A percentile compares a stretch with the other conserved stretches of the same genome.
phyloP scores from a whole-genome alignment of 2,797 vertebrate genomes.

The Gambusia yucatana region DNA sequence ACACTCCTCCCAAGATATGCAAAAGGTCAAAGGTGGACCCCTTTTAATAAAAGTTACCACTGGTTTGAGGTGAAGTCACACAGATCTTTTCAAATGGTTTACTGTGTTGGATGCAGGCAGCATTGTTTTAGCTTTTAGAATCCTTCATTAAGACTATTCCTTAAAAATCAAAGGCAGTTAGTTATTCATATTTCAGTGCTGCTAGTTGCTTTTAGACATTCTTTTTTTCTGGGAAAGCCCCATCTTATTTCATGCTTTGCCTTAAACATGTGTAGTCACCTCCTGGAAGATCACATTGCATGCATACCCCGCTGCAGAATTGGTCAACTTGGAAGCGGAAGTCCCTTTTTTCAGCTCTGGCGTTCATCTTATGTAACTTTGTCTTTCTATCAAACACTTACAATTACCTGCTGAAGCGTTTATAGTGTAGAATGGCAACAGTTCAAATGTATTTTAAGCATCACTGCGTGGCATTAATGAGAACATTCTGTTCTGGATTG shows the following conservation, averaged over 20 bases:
- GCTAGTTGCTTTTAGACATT: background rate
- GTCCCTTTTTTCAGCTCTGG: conserved; percentile 71
- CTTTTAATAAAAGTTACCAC: background rate
- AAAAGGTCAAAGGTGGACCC: background rate
- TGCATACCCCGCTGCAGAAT: conserved; percentile 22
- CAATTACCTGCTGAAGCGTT: conserved; percentile 35
- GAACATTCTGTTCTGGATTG: conserved; percentile 68
- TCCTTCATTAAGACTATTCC: background rate
- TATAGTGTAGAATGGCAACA: background rate
- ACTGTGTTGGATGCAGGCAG: background rate
- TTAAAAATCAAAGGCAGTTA: background rate
- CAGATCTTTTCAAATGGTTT: background rate
- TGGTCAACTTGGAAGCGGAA: conserved; percentile 83
- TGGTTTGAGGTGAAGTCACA: background rate
- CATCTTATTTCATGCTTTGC: background rate
- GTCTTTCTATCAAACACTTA: conserved; percentile 57
- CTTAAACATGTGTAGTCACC: background rate
- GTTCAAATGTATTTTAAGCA: background rate
- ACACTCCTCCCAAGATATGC: background rate
- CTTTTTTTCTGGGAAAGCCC: background rate
- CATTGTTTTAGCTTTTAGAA: background rate
- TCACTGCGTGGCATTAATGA: background rate
- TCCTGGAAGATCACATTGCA: conserved; percentile 8
- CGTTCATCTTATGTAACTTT: conserved; percentile 82
- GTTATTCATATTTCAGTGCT: background rate